These are phyloP conservation scores for Daubentonia madagascariensis DNA, from an alignment of 2,113 vertebrate species.

Conservation along the genomic window DNA sequence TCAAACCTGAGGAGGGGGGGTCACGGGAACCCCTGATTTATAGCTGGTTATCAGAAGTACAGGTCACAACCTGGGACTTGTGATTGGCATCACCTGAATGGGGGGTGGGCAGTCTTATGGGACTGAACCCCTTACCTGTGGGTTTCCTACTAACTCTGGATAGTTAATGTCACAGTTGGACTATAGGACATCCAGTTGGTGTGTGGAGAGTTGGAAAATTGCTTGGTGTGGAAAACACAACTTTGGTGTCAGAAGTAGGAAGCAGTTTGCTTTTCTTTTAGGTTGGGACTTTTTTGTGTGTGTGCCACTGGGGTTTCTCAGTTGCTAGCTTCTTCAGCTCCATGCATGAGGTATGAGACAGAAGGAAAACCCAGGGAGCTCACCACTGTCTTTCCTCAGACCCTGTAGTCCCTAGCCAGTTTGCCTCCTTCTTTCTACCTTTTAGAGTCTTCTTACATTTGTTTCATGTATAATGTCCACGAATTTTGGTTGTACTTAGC, in stretches of 20 bases:
- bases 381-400: neutral
- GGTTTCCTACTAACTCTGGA: neutral
- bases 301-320: neutral
- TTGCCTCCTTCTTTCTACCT: neutral
- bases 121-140: neutral
- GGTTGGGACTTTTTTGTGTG: neutral
- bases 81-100: neutral
- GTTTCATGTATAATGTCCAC: neutral
- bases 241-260: neutral
- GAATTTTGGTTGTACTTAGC: neutral
- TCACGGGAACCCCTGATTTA: neutral
- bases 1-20: neutral
- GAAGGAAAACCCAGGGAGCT: neutral
- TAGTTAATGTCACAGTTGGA: neutral
- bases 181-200: neutral
- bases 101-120: neutral
- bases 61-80: neutral
- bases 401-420: neutral
- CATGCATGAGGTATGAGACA: neutral
- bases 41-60: neutral
- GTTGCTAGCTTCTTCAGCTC: neutral
- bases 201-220: neutral
- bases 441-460: neutral
- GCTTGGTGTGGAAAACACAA: neutral
- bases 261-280: neutral